These are phyloP conservation scores for Mormyrus lacerda DNA, from an alignment of 2,113 vertebrate species.

Conservation along the genomic window DNA sequence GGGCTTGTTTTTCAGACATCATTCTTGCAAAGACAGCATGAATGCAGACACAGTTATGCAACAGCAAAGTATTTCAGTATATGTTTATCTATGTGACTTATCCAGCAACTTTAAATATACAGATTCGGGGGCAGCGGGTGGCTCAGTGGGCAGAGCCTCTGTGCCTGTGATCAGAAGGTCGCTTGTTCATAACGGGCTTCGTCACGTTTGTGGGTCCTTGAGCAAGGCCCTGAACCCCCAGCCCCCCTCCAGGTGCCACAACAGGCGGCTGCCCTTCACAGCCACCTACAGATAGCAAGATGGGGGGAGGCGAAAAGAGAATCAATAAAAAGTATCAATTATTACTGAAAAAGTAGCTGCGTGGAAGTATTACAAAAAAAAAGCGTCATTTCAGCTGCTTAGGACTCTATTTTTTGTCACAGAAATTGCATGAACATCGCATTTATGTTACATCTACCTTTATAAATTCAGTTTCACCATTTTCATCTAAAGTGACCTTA, in stretches of 20 bases:
- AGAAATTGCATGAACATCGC: not conserved
- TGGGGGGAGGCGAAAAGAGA: not conserved
- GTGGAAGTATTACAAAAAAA: not conserved
- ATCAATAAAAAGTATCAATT: not conserved
- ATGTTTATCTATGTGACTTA: not conserved
- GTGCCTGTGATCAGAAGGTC: not conserved
- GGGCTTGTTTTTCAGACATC: not conserved
- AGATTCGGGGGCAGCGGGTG: not conserved
- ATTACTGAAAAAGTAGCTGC: not conserved
- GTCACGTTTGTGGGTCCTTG: not conserved
- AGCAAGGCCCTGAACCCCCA: not conserved
- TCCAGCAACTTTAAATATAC: not conserved
- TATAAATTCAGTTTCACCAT: not conserved
- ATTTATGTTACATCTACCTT: not conserved
- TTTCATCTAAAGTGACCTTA: not conserved
- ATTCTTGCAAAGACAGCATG: not conserved
- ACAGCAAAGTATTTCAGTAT: not conserved
- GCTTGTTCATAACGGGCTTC: not conserved
- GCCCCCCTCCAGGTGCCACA: no score
- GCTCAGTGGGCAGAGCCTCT: not conserved
- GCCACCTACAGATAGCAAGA: not conserved
- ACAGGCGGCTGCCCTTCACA: not conserved
- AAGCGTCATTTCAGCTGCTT: not conserved
- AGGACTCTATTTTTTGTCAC: not conserved
- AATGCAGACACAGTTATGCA: not conserved